These are phyloP conservation scores for Luffia ferchaultella DNA, from an alignment of 2,888 invertebrate genomes.

Conservation along the genomic window DNA sequence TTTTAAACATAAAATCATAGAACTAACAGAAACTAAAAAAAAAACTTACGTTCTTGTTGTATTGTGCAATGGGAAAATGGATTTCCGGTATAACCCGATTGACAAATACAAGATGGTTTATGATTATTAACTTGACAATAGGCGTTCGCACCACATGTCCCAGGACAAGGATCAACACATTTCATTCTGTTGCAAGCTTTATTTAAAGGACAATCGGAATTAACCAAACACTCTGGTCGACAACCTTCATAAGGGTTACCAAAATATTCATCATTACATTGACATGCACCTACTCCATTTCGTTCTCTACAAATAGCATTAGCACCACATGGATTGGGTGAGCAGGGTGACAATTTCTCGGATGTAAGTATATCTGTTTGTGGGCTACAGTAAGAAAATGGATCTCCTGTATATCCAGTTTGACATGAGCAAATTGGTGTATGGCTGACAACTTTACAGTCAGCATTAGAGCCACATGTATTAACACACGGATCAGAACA, in stretches of 20 bases:
- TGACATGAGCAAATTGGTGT: constrained; percentile 77
- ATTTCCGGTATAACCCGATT: constrained; percentile 72
- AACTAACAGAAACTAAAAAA: constrained; percentile 1
- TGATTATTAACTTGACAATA: constrained; percentile 79
- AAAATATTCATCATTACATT: constrained; percentile 69
- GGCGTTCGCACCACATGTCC: constrained; percentile 79
- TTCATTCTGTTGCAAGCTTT: constrained; percentile 76
- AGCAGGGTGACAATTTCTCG: constrained; percentile 66
- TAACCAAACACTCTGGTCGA: constrained; percentile 76
- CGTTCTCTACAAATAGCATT: constrained; percentile 70
- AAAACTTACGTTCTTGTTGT: constrained; percentile 48
- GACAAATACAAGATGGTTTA: constrained; percentile 75
- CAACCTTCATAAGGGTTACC: constrained; percentile 84
- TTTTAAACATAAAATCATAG: constrained; percentile 3
- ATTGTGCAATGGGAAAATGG: constrained; percentile 69
- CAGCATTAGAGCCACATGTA: constrained; percentile 76
- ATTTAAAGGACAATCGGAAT: constrained; percentile 76
- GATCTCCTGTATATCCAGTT: constrained; percentile 77
- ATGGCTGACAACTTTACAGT: constrained; percentile 80
- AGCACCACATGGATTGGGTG: constrained; percentile 70
- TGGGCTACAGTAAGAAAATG: constrained; percentile 71
- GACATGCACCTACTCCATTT: constrained; percentile 72
- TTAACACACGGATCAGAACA: constrained; percentile 79
- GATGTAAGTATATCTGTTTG: constrained; percentile 35
- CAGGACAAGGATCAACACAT: constrained; percentile 81